A percentile compares a stretch with the other conserved stretches of the same genome.
Evolutionary conservation across 1,140 invertebrate genomes (phyloP).

Genomic region (Drosophila persimilis): DNA sequence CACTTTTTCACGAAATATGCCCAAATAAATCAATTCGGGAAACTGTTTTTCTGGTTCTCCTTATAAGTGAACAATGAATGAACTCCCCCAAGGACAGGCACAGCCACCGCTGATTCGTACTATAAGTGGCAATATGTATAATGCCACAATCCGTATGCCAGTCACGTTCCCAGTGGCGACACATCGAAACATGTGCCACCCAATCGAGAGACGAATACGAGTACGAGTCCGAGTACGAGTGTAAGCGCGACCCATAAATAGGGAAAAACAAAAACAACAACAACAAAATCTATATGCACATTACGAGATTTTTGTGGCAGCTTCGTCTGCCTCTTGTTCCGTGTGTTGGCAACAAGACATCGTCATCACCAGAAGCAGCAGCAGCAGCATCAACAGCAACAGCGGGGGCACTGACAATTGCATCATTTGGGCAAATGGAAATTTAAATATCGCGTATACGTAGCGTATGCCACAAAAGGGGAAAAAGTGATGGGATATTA

Average conservation of each 20-base stretch:
- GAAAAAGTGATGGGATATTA: constrained; percentile 25
- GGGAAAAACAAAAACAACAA: constrained; percentile 9
- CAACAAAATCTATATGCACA: constrained; percentile 6
- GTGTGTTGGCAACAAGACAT: constrained; percentile 19
- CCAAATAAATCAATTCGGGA: constrained; percentile 24
- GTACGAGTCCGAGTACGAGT: too few relatives aligned
- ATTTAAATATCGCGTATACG: constrained; percentile 73
- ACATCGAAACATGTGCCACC: constrained; percentile 42
- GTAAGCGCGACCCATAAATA: constrained; percentile 11
- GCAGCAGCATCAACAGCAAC: constrained; percentile 19
- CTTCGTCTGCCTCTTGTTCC: constrained; percentile 28
- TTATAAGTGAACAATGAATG: constrained; percentile 15
- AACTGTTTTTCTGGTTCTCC: constrained; percentile 5
- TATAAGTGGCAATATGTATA: constrained; percentile 15
- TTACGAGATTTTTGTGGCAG: constrained; percentile 57
- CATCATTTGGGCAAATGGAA: constrained; percentile 57
- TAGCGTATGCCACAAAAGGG: constrained; percentile 45
- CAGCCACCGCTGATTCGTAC: constrained; percentile 9
- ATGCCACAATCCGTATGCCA: constrained; percentile 45
- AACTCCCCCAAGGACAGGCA: constrained; percentile 20
- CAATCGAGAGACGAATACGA: constrained; percentile 20
- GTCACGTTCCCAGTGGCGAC: constrained; percentile 58
- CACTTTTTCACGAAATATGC: constrained; percentile 2
- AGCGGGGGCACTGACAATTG: constrained; percentile 49
- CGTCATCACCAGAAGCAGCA: constrained; percentile 11